phyloP scores from a whole-genome alignment of 2,888 invertebrate genomes.

The Conistra vaccinii region DNA sequence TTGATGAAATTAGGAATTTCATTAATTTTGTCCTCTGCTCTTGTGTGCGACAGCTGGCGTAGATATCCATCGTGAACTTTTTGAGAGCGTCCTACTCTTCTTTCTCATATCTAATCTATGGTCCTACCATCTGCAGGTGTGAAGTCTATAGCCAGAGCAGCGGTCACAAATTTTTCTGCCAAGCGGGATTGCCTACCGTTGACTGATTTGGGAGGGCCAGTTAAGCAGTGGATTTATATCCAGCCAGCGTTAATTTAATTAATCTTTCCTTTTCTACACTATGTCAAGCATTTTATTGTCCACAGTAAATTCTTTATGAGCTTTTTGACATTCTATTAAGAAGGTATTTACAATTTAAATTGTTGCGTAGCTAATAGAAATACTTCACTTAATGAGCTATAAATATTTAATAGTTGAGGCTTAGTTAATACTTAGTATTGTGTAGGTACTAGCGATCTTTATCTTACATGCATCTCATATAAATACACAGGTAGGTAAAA shows the following conservation, averaged over 20 bases:
- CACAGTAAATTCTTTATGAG: slow-evolving; percentile 26
- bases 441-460: slow-evolving; percentile 2
- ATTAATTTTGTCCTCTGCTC: not conserved
- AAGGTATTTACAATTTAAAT: slow-evolving; percentile 45
- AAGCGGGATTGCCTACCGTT: too few species aligned
- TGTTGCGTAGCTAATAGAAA: slow-evolving; percentile 40
- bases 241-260: slow-evolving; percentile 1
- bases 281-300: slow-evolving; percentile 26
- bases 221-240: not conserved
- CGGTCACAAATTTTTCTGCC: not conserved
- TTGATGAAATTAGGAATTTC: not conserved
- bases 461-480: slow-evolving; percentile 22
- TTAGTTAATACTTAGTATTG: slow-evolving; percentile 21
- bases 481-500: not conserved
- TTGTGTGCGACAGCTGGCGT: not conserved
- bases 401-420: slow-evolving; percentile 47
- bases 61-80: too few species aligned
- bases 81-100: not conserved
- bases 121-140: not conserved
- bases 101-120: too few species aligned
- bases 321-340: slow-evolving; percentile 39
- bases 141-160: not conserved
- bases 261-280: not conserved
- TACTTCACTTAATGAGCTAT: slow-evolving; percentile 42
- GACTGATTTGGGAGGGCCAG: not conserved